Percentiles rank a stretch among this genome's conserved stretches.
Conservation (phyloP, 2,113 vertebrate species). For the Thalassoma bifasciatum region DNA sequence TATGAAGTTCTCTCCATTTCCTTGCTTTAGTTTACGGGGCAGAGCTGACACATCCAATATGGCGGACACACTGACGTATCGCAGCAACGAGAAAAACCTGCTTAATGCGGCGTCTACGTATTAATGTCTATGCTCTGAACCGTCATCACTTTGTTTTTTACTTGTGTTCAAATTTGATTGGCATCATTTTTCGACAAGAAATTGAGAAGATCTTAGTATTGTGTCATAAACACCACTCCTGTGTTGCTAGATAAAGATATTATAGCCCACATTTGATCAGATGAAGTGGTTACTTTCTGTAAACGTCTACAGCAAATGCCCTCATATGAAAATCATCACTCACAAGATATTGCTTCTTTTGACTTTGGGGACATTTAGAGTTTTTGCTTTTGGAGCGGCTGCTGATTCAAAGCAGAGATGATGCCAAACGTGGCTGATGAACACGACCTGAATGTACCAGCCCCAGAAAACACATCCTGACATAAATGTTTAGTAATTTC, state of each 20-base stretch:
- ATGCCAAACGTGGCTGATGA: conserved; percentile 3
- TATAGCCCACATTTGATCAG: neutral
- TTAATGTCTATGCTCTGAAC: too few relatives aligned
- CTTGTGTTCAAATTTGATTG: too few relatives aligned
- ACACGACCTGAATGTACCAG: neutral
- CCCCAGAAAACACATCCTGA: neutral
- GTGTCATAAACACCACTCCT: neutral
- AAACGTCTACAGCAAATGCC: neutral
- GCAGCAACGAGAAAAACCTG: too few relatives aligned
- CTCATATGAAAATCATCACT: conserved; percentile 13
- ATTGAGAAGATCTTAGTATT: neutral
- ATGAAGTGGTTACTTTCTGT: neutral
- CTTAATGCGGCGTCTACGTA: too few relatives aligned
- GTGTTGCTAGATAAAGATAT: conserved; percentile 5
- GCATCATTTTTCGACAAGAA: too few relatives aligned
- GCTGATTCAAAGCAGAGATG: neutral
- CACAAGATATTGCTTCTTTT: neutral
- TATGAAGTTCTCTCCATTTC: too few relatives aligned
- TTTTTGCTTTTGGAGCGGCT: neutral
- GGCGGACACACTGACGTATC: too few relatives aligned
- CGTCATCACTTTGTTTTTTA: too few relatives aligned
- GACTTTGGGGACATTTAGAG: conserved; percentile 5
- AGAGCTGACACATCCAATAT: too few relatives aligned
- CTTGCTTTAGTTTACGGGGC: too few relatives aligned
- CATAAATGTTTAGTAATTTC: neutral